Percentiles rank a stretch among this genome's conserved stretches.
phyloP scores from a whole-genome alignment of 2,113 vertebrate genomes.

The Psittacula cyanocephala region DNA sequence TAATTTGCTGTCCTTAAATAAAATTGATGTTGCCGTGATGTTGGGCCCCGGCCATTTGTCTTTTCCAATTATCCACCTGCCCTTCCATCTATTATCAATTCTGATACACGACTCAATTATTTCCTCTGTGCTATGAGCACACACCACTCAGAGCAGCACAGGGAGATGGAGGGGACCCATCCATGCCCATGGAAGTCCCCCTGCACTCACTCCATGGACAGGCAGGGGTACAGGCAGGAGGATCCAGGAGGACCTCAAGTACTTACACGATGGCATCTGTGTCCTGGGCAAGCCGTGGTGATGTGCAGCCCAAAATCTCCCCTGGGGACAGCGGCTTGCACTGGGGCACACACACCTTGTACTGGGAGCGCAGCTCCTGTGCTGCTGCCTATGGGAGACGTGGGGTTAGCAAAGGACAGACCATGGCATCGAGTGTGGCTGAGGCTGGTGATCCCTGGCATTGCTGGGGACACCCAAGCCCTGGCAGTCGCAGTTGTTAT shows the following conservation, averaged over 20 bases:
- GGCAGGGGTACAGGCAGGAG: not conserved
- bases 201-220: rapidly evolving
- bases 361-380: conserved; percentile 83
- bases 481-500: not conserved
- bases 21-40: conserved; percentile 82
- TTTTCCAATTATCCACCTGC: conserved; percentile 77
- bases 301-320: conserved; percentile 94
- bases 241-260: not conserved
- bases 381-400: conserved; percentile 54
- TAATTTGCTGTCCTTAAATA: conserved; percentile 84
- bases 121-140: conserved; percentile 36
- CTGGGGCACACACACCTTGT: conserved; percentile 87
- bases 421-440: rapidly evolving
- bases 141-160: not conserved
- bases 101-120: conserved; percentile 77
- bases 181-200: rapidly evolving
- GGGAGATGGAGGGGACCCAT: not conserved
- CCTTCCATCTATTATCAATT: conserved; percentile 72
- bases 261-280: conserved; percentile 91
- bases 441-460: not conserved
- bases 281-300: conserved; percentile 80
- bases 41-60: conserved; percentile 77
- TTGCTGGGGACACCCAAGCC: not conserved
- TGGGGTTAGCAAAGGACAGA: not conserved
- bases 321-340: conserved; percentile 96